Evolutionary conservation across 2,888 invertebrate species (phyloP), one percentile per base, ranked within the genome.

Genomic region (Crocallis elinguaria): DNA sequence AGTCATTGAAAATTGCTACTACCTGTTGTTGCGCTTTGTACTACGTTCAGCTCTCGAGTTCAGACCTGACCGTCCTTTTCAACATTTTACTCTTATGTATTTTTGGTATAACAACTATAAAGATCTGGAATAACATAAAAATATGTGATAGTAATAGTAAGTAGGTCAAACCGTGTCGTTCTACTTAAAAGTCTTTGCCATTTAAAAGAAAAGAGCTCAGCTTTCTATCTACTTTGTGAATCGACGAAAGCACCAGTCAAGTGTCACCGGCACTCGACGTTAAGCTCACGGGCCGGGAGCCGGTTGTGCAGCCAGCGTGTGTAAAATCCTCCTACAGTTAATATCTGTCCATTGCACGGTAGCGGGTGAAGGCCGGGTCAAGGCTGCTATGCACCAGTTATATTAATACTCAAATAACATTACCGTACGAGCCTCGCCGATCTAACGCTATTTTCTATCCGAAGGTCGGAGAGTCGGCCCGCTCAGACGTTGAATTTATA

Each of bases 281-380:
- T 51, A 38, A 45, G 44, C 45, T 16, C 16, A 17, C 32, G 12
- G 30, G n/a, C 13, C 12, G 29, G 27, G 16, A n/a, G 49, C 38
- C 30, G 42, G 42, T 36, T 30, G 25, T 46, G 50, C 50, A 57
- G 38, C 52, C 13, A 32, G 43, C 49, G 48, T 39, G 54, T 60
- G 57, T 48, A 41, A 49, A 54, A 44, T 30, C 43, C 48, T 39
- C 54, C 49, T 54, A 55, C 54, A 57, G 53, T 64, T 66, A 63
- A 62, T 62, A 57, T 62, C 57, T 56, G 60, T 32, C 48, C 46
- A 38, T 27, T 57, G 55, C 35, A 48, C 38, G 57, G 50, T 49
- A 32, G 49, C 19, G 43, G 50, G 75, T 75, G 78, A 84, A 84
- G 86, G 86, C 67, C 74, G 48, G 86, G 88, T 82, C 88, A 88